phyloP scores from a whole-genome alignment of 2,113 vertebrate species.

The Ctenodactylus gundi region DNA sequence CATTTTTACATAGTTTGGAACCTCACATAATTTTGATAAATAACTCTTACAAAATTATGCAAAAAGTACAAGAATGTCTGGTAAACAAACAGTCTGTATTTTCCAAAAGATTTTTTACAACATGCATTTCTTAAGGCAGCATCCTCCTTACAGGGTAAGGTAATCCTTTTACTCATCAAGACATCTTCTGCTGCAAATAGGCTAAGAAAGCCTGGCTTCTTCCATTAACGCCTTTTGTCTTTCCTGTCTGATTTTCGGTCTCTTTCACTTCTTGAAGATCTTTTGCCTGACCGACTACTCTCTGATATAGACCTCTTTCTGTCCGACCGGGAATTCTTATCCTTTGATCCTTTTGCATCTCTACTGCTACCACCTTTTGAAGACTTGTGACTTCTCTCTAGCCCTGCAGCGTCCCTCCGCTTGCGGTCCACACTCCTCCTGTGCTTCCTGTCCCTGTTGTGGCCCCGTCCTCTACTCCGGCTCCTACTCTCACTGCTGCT shows the following conservation, averaged over 20 bases:
- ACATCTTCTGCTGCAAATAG: slow-evolving; percentile 89
- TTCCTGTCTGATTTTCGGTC: slow-evolving; percentile 98
- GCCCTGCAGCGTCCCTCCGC: slow-evolving; percentile 87
- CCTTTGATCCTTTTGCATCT: slow-evolving; percentile 93
- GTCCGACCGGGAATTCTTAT: slow-evolving; percentile 89
- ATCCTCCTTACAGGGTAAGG: slow-evolving; percentile 85
- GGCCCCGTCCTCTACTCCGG: slow-evolving; percentile 87
- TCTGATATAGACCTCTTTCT: slow-evolving; percentile 93
- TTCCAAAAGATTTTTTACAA: slow-evolving; percentile 89
- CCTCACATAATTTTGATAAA: slow-evolving; percentile 88
- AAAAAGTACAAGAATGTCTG: slow-evolving; percentile 89
- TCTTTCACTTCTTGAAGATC: slow-evolving; percentile 92
- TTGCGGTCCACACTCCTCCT: slow-evolving; percentile 89
- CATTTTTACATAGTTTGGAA: slow-evolving; percentile 87
- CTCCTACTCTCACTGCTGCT: slow-evolving; percentile 91
- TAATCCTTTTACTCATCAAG: slow-evolving; percentile 87
- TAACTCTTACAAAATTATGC: slow-evolving; percentile 90
- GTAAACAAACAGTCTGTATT: slow-evolving; percentile 87
- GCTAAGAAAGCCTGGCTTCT: slow-evolving; percentile 87
- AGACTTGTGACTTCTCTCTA: slow-evolving; percentile 91
- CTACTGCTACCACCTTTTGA: slow-evolving; percentile 90
- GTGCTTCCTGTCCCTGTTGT: slow-evolving; percentile 88
- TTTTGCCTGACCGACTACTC: slow-evolving; percentile 90
- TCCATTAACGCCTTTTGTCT: slow-evolving; percentile 95
- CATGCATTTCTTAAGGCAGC: slow-evolving; percentile 92